Evolutionary conservation across 2,797 vertebrate species (phyloP).

Genomic region (Sparus aurata): DNA sequence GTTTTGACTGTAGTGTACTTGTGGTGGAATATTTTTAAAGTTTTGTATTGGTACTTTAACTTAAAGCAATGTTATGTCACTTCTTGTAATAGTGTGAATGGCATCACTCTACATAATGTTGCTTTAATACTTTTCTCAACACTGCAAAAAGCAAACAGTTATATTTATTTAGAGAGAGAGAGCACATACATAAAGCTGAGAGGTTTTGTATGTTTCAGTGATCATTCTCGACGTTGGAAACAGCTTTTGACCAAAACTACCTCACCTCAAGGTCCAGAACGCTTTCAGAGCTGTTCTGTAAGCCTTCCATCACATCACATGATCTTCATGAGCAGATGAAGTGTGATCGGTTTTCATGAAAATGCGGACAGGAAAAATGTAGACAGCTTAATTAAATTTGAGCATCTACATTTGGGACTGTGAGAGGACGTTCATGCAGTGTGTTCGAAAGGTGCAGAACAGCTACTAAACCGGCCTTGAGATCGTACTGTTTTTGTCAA

Average conservation of each 20-base stretch:
- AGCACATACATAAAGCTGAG: too few species aligned
- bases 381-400: neutral
- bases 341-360: neutral
- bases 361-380: neutral
- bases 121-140: too few species aligned
- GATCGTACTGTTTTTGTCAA: neutral
- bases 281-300: slow-evolving; percentile 6
- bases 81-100: neutral
- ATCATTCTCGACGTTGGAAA: neutral
- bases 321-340: neutral
- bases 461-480: slow-evolving; percentile 11
- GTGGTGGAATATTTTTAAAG: too few species aligned
- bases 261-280: neutral
- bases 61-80: too few species aligned
- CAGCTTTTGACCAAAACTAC: slow-evolving; percentile 5
- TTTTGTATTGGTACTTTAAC: too few species aligned
- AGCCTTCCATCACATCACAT: neutral
- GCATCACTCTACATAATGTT: too few species aligned
- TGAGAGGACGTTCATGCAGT: neutral
- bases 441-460: neutral
- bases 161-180: too few species aligned
- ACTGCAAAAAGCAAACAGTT: neutral
- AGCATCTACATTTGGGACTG: neutral
- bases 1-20: too few species aligned
- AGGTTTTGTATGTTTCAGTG: slow-evolving; percentile 2